Percentiles rank a stretch among this genome's conserved stretches.
Evolutionary conservation across 2,797 vertebrate species (phyloP).

Genomic region (Podargus strigoides): DNA sequence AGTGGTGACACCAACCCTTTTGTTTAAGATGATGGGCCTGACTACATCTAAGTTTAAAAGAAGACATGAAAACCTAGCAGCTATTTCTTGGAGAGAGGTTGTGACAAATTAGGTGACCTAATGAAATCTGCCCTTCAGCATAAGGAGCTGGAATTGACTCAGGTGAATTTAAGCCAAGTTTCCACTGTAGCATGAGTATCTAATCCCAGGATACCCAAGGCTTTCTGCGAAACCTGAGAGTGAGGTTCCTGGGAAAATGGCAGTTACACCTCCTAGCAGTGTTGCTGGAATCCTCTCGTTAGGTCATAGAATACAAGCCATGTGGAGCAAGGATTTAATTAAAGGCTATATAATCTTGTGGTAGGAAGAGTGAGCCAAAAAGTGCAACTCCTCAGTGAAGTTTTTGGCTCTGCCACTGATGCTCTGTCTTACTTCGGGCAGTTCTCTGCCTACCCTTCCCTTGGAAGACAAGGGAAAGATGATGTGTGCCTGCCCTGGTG

Average conservation of each 20-base stretch:
- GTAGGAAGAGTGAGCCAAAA: not conserved
- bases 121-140: not conserved
- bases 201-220: not conserved
- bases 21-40: not conserved
- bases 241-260: not conserved
- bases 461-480: not conserved
- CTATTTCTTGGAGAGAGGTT: not conserved
- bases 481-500: not conserved
- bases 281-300: not conserved
- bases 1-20: not conserved
- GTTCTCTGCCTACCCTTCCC: not conserved
- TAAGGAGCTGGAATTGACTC: not conserved
- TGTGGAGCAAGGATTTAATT: not conserved
- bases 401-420: not conserved
- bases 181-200: not conserved
- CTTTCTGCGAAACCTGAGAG: not conserved
- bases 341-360: not conserved
- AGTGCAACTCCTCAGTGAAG: not conserved
- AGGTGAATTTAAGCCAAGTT: conserved; percentile 18
- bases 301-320: not conserved
- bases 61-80: not conserved
- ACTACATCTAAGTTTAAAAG: not conserved
- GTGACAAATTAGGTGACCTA: not conserved
- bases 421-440: not conserved
- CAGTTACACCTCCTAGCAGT: not conserved